Percentiles rank a stretch among this genome's conserved stretches.
Conservation (phyloP, 2,113 vertebrate genomes). For the Daboia siamensis region DNA sequence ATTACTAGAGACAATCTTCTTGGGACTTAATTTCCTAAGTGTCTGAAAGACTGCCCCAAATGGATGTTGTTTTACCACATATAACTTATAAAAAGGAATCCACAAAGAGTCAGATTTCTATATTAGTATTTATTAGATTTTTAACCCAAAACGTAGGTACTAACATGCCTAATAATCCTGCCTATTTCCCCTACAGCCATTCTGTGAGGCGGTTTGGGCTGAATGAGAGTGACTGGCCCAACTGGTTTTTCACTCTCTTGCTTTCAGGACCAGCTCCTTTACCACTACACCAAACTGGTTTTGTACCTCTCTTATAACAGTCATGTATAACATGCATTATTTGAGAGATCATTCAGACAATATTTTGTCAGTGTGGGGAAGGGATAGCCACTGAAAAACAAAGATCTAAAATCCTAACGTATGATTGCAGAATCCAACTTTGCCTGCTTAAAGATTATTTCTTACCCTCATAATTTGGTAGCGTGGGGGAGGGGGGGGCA, state of each 20-base stretch:
- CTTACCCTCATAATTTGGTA: neutral
- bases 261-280: neutral
- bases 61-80: neutral
- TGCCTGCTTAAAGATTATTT: neutral
- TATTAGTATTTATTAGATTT: neutral
- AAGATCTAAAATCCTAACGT: neutral
- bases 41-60: neutral
- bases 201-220: neutral
- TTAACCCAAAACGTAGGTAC: neutral
- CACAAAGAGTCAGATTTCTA: neutral
- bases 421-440: neutral
- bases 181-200: neutral
- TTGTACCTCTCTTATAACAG: neutral
- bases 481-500: neutral
- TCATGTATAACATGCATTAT: neutral
- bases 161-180: neutral
- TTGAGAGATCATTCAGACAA: neutral
- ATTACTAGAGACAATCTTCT: neutral
- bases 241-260: neutral
- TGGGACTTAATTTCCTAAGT: neutral
- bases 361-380: neutral
- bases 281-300: neutral
- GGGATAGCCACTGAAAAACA: neutral
- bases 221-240: neutral
- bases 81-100: neutral